Base-by-base conservation (phyloP, 2,113 vertebrate species). In the Acanthisitta chloris region DNA sequence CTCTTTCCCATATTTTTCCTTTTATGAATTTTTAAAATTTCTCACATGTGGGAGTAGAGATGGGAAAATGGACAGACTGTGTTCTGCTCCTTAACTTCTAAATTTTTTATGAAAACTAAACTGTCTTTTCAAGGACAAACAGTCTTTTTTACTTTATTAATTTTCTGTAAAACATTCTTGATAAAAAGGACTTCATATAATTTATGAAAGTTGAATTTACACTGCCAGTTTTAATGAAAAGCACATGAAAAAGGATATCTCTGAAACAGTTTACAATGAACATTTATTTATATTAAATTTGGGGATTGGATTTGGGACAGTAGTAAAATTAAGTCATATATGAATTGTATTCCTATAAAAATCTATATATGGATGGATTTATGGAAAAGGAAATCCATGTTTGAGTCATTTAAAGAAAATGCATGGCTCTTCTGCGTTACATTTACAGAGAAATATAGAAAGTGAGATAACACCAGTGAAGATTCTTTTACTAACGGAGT, bases 331-430 rank as follows among this genome's bases (percentile, higher is more conserved):
- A 93, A 96, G 55, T 95, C 67, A 90, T 87, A 81, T 80, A 93
- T 92, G 70, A 96, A 86, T 80, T 87, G 28, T 86, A 62, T 87
- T 87, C 49, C n/a, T 91, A 23, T n/a, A n/a, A n/a, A n/a, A 67
- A 51, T 51, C 45, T 46, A 36, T 49, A 69, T 94, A 70, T 66
- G 36, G 45, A 65, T 46, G 25, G 25, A 76, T 92, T 89, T 85
- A 62, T 82, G 38, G 71, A 87, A 95, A 88, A 1, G 12, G 74
- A 94, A 90, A 94, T 88, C 66, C n/a, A 26, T 73, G 66, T 65
- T 89, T 95, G 66, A 97, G 74, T 93, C 62, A 94, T 85, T 80
- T 83, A 94, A 46, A 85, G 67, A 91, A 96, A 94, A 96, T 85
- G 67, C 16, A 58, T 62, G 26, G 78, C 12, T 77, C 38, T 84